Percentiles rank a stretch among this genome's conserved stretches.
These are phyloP conservation scores for Dreissena rostriformis DNA, from an alignment of 1,140 invertebrate species.

Conservation along the genomic window DNA sequence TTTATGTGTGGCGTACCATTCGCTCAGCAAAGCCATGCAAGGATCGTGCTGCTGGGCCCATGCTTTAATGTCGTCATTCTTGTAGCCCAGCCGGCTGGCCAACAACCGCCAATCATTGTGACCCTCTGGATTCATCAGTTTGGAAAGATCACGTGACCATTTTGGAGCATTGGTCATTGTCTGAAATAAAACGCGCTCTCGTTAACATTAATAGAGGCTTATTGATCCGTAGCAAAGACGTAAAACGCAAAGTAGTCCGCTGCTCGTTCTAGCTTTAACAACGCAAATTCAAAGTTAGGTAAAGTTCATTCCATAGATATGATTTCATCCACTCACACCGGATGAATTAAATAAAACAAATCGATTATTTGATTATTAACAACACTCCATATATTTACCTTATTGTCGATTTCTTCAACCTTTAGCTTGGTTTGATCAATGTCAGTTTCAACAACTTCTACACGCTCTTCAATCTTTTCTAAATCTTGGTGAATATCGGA, in stretches of 20 bases:
- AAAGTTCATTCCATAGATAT: too few relatives aligned
- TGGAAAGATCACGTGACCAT: slow-evolving; percentile 75
- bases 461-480: slow-evolving; percentile 60
- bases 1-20: slow-evolving; percentile 79
- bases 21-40: slow-evolving; percentile 76
- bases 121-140: slow-evolving; percentile 68
- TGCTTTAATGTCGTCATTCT: slow-evolving; percentile 71
- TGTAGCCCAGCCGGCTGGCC: slow-evolving; percentile 74
- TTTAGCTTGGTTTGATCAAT: slow-evolving; percentile 70
- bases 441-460: slow-evolving; percentile 67
- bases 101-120: slow-evolving; percentile 76
- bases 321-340: too few relatives aligned
- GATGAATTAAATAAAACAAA: too few relatives aligned
- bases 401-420: slow-evolving; percentile 75
- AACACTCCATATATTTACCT: slow-evolving; percentile 57
- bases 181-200: slow-evolving; percentile 47
- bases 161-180: slow-evolving; percentile 74
- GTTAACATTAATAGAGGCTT: not conserved
- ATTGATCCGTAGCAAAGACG: too few relatives aligned
- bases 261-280: too few relatives aligned
- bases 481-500: slow-evolving; percentile 63
- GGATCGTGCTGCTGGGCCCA: slow-evolving; percentile 75
- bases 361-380: too few relatives aligned
- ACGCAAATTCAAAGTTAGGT: too few relatives aligned
- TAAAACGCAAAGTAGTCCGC: too few relatives aligned